Conservation (phyloP, 1,140 invertebrate species). For the Probaryconus sp. region DNA sequence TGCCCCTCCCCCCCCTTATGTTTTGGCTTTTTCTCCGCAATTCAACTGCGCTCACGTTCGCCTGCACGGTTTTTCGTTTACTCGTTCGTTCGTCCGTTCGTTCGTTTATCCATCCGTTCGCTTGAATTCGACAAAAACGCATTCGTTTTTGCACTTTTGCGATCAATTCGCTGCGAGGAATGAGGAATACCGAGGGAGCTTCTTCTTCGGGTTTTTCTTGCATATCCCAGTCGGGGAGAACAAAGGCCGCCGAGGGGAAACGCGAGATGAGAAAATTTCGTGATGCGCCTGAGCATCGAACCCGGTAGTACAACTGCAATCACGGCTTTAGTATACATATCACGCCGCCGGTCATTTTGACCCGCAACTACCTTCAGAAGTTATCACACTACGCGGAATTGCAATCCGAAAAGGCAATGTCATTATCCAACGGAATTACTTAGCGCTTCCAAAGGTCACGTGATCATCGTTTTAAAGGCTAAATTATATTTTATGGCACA, state of each 20-base stretch:
- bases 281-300: constrained; percentile 64
- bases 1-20: too few relatives aligned
- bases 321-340: constrained; percentile 68
- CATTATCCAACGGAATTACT: constrained; percentile 14
- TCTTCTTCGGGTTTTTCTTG: constrained; percentile 18
- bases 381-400: constrained; percentile 4
- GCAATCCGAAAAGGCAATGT: constrained; percentile 1
- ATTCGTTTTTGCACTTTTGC: constrained; percentile 66
- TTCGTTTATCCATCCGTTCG: constrained; percentile 54
- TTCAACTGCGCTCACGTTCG: constrained; percentile 49
- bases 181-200: constrained; percentile 15
- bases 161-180: constrained; percentile 30
- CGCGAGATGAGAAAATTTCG: constrained; percentile 23
- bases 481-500: too few relatives aligned
- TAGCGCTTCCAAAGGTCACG: too few relatives aligned
- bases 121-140: constrained; percentile 56
- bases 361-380: constrained; percentile 27
- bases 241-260: constrained; percentile 14
- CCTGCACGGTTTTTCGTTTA: constrained; percentile 55
- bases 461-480: too few relatives aligned
- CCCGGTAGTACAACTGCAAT: constrained; percentile 66
- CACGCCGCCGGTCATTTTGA: constrained; percentile 47
- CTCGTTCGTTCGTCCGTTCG: constrained; percentile 47
- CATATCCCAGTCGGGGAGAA: constrained; percentile 8
- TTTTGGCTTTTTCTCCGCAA: too few relatives aligned